Conservation (phyloP, 2,888 invertebrate species). For the Lithophane semibrunnea region DNA sequence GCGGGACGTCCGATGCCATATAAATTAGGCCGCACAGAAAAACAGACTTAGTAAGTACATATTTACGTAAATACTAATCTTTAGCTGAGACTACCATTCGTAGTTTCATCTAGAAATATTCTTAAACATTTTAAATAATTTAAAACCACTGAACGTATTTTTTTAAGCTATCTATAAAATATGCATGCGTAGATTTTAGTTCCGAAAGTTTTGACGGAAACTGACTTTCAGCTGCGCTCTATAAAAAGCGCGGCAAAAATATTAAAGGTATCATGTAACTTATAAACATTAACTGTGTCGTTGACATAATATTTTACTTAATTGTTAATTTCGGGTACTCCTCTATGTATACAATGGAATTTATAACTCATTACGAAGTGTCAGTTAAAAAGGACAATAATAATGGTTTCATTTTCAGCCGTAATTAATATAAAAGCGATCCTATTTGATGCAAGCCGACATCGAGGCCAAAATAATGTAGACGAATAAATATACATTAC, state of each 20-base stretch:
- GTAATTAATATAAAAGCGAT: slow-evolving; percentile 80
- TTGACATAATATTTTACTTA: slow-evolving; percentile 3
- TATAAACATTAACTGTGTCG: not conserved
- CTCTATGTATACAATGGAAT: slow-evolving; percentile 44
- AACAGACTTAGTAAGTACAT: slow-evolving; percentile 79
- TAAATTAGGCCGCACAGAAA: slow-evolving; percentile 90
- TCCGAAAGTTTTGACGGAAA: slow-evolving; percentile 40
- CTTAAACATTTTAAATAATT: not conserved
- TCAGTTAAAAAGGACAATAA: slow-evolving; percentile 66
- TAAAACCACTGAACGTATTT: not conserved
- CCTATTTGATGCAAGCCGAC: slow-evolving; percentile 82
- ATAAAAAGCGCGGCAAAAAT: slow-evolving; percentile 49
- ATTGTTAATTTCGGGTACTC: slow-evolving; percentile 26
- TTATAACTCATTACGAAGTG: slow-evolving; percentile 63
- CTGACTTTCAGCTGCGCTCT: slow-evolving; percentile 25
- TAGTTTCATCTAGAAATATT: slow-evolving; percentile 22
- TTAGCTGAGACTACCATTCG: slow-evolving; percentile 9
- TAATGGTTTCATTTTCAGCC: slow-evolving; percentile 69
- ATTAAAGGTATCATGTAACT: not conserved
- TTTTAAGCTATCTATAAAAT: slow-evolving; percentile 13
- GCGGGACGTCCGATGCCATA: slow-evolving; percentile 90
- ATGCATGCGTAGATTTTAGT: slow-evolving; percentile 32
- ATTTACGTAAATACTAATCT: slow-evolving; percentile 67
- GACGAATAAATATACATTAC: slow-evolving; percentile 90
- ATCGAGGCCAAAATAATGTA: slow-evolving; percentile 86